Evolutionary conservation across 2,113 vertebrate species (phyloP).

Genomic region (Eurystomus gularis): DNA sequence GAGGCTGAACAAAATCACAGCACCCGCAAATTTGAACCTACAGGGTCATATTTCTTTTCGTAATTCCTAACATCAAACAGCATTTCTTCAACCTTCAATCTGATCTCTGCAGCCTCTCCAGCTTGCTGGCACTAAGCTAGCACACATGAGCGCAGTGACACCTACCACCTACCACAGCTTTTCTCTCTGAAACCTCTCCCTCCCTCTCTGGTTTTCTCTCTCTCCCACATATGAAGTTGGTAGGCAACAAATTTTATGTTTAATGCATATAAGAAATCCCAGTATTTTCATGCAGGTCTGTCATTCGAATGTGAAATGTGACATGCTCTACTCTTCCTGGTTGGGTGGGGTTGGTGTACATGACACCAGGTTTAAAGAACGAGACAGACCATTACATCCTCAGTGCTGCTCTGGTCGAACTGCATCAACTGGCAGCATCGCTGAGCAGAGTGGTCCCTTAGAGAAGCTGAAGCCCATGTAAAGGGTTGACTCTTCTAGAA

Average conservation of each 20-base stretch:
- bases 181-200: not conserved
- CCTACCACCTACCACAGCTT: not conserved
- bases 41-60: not conserved
- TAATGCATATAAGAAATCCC: not conserved
- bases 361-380: not conserved
- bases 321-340: rapidly evolving
- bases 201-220: not conserved
- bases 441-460: not conserved
- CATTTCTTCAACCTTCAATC: not conserved
- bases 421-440: not conserved
- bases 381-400: not conserved
- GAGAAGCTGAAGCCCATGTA: not conserved
- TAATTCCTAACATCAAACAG: not conserved
- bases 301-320: not conserved
- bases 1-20: not conserved
- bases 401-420: not conserved
- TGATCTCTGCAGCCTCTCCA: not conserved
- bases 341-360: not conserved
- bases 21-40: not conserved
- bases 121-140: not conserved
- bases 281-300: not conserved
- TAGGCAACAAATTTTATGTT: not conserved
- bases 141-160: rapidly evolving
- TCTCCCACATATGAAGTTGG: not conserved
- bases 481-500: not conserved